Conservation (phyloP, 2,797 vertebrate species). For the Fistularia tabacaria region DNA sequence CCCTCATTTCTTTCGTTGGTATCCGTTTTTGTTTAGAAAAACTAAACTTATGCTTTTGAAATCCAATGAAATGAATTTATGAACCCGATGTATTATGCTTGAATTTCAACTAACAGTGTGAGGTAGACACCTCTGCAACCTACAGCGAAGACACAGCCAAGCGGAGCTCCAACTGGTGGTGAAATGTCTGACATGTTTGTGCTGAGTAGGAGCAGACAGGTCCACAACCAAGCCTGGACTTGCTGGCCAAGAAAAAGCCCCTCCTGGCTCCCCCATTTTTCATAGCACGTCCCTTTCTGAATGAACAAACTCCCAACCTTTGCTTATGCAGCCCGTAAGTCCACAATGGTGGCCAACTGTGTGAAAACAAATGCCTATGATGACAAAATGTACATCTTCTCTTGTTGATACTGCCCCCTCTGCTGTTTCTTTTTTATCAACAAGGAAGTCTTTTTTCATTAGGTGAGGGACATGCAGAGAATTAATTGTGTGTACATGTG, state of each 20-base stretch:
- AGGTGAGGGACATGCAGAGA: too few species aligned
- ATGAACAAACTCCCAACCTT: slow-evolving; percentile 40
- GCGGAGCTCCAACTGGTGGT: slow-evolving; percentile 54
- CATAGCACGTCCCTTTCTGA: slow-evolving; percentile 47
- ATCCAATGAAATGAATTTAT: slow-evolving; percentile 47
- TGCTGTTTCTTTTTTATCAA: too few species aligned
- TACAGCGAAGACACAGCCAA: slow-evolving; percentile 37
- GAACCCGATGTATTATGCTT: slow-evolving; percentile 28
- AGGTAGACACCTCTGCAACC: slow-evolving; percentile 32
- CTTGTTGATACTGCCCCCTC: too few species aligned
- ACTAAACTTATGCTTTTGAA: slow-evolving; percentile 30
- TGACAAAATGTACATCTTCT: not conserved
- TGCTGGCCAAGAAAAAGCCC: slow-evolving; percentile 74
- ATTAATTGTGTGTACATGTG: slow-evolving; percentile 4
- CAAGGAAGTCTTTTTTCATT: too few species aligned
- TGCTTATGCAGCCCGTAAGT: slow-evolving; percentile 1
- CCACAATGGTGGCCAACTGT: slow-evolving; percentile 15
- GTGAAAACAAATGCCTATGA: slow-evolving; percentile 7
- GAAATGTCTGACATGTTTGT: slow-evolving; percentile 75
- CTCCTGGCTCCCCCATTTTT: slow-evolving; percentile 60
- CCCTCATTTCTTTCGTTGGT: slow-evolving; percentile 37
- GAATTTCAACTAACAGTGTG: slow-evolving; percentile 34
- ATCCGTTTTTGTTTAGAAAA: slow-evolving; percentile 41
- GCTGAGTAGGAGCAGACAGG: slow-evolving; percentile 68
- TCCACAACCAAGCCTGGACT: slow-evolving; percentile 72